Evolutionary conservation across 2,797 vertebrate species (phyloP).

Genomic region (Danio albolineatus): DNA sequence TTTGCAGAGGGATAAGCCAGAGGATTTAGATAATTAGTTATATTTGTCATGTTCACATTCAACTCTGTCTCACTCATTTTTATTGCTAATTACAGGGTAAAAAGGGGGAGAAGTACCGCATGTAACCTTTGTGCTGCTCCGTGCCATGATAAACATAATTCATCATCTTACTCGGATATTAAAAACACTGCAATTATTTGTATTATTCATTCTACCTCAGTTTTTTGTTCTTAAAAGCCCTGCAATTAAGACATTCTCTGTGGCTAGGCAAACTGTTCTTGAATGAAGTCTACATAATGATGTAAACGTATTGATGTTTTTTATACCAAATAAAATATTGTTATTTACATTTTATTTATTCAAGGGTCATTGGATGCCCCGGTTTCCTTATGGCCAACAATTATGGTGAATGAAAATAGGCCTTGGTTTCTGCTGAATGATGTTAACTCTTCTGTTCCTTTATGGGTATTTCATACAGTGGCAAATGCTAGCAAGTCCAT

Average conservation of each 20-base stretch:
- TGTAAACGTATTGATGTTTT: too few relatives aligned
- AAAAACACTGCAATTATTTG: background rate
- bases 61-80: slow-evolving; percentile 30
- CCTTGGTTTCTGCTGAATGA: too few relatives aligned
- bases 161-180: slow-evolving; percentile 26
- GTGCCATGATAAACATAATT: slow-evolving; percentile 3
- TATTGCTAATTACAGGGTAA: slow-evolving; percentile 20
- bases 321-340: too few relatives aligned
- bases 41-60: slow-evolving; percentile 39
- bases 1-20: slow-evolving; percentile 41
- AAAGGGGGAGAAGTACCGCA: background rate
- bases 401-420: too few relatives aligned
- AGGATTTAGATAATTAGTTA: slow-evolving; percentile 33
- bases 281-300: too few relatives aligned
- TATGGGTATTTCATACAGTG: too few relatives aligned
- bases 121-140: background rate
- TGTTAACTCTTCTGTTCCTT: too few relatives aligned
- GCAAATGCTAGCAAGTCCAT: too few relatives aligned
- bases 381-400: too few relatives aligned
- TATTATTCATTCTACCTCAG: background rate
- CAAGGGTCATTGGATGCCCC: too few relatives aligned
- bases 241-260: background rate
- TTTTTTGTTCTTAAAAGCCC: background rate
- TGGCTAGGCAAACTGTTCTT: too few relatives aligned
- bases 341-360: too few relatives aligned